Conservation (phyloP, 92 coral and sea anemone species). For the Diadumene lineata region DNA sequence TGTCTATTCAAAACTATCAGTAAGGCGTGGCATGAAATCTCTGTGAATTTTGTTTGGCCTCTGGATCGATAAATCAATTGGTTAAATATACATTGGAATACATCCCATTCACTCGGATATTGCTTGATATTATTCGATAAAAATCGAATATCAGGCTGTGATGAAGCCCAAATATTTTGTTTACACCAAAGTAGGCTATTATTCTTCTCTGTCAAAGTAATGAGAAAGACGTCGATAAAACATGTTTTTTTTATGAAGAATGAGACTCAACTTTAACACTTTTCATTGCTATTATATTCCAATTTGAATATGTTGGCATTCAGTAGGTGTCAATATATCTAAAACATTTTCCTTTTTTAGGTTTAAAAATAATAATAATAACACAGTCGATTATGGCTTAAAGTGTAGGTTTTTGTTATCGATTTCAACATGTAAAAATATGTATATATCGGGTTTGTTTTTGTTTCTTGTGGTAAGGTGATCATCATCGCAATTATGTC, state of each 20-base stretch:
- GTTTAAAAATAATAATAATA: not conserved
- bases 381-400: not conserved
- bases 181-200: not conserved
- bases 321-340: not conserved
- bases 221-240: not conserved
- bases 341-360: not conserved
- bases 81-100: not conserved
- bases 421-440: conserved; percentile 9
- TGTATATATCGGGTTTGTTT: not conserved
- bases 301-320: not conserved
- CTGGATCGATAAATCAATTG: not conserved
- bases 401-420: not conserved
- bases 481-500: conserved; percentile 6
- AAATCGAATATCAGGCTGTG: conserved; percentile 1
- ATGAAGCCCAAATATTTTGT: not conserved
- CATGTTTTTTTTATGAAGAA: not conserved
- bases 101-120: not conserved
- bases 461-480: conserved; percentile 1
- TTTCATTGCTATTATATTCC: not conserved
- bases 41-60: not conserved
- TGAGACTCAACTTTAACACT: not conserved
- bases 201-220: not conserved
- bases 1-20: not conserved
- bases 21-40: not conserved
- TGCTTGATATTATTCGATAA: not conserved